These are phyloP conservation scores for Trachelus stipa DNA, from an alignment of 2,888 invertebrate species.

Conservation along the genomic window DNA sequence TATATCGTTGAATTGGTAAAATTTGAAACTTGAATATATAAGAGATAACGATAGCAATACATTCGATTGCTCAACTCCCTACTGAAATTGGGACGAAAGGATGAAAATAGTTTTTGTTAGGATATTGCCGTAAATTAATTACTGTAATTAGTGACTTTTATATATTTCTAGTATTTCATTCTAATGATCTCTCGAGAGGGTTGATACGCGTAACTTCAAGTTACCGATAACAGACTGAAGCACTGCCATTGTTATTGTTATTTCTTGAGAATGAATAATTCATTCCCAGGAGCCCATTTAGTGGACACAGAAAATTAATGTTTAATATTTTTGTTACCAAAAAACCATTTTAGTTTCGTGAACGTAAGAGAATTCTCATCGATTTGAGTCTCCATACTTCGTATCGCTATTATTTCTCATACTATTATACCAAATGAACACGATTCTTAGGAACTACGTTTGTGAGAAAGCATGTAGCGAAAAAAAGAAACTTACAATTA, in stretches of 20 bases:
- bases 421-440: background rate
- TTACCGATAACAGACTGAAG: background rate
- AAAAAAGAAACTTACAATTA: background rate
- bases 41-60: background rate
- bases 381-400: background rate
- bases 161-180: background rate
- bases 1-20: background rate
- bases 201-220: background rate
- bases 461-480: background rate
- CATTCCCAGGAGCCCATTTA: background rate
- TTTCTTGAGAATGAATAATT: background rate
- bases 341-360: background rate
- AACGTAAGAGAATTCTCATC: background rate
- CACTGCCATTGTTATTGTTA: background rate
- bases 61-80: background rate
- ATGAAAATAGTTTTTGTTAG: background rate
- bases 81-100: background rate
- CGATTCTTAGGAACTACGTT: background rate
- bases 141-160: background rate
- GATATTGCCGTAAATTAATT: background rate
- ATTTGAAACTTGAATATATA: background rate
- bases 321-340: background rate
- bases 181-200: background rate
- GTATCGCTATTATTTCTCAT: background rate
- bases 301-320: background rate